These are phyloP conservation scores for Magallana nippona DNA, from an alignment of 2,888 invertebrate species.

Conservation along the genomic window DNA sequence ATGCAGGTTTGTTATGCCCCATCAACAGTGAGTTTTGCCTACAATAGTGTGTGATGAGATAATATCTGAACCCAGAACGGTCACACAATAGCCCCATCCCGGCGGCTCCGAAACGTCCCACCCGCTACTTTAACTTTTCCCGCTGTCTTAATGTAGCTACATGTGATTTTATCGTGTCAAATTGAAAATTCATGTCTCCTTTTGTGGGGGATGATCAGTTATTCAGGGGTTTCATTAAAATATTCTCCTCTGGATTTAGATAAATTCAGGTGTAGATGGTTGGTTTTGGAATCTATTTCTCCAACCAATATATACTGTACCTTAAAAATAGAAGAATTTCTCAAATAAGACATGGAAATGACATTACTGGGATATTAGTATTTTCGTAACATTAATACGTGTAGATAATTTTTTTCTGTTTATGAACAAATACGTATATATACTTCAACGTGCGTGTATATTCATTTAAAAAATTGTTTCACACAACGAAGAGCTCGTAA, in stretches of 20 bases:
- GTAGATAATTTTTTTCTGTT: too few species aligned
- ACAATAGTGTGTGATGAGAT: constrained; percentile 6
- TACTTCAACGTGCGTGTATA: too few species aligned
- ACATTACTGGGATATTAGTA: too few species aligned
- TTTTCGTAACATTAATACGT: too few species aligned
- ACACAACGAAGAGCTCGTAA: too few species aligned
- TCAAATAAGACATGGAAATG: too few species aligned
- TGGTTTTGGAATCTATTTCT: too few species aligned
- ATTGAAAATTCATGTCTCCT: constrained; percentile 23
- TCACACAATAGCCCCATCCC: not conserved
- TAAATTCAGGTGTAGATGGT: not conserved
- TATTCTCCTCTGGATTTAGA: not conserved
- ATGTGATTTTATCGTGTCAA: constrained; percentile 17
- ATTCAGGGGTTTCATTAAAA: not conserved
- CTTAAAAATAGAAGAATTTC: too few species aligned
- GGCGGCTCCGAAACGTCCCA: not conserved
- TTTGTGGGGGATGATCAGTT: constrained; percentile 5
- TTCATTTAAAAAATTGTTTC: too few species aligned
- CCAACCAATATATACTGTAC: too few species aligned
- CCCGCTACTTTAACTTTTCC: constrained; percentile 6
- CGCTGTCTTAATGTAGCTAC: constrained; percentile 1
- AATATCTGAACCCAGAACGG: constrained; percentile 5
- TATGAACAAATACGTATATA: too few species aligned
- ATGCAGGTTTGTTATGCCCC: constrained; percentile 30
- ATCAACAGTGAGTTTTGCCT: not conserved